Evolutionary conservation across 1,140 invertebrate species (phyloP).

Genomic region (Neodiprion virginianus): DNA sequence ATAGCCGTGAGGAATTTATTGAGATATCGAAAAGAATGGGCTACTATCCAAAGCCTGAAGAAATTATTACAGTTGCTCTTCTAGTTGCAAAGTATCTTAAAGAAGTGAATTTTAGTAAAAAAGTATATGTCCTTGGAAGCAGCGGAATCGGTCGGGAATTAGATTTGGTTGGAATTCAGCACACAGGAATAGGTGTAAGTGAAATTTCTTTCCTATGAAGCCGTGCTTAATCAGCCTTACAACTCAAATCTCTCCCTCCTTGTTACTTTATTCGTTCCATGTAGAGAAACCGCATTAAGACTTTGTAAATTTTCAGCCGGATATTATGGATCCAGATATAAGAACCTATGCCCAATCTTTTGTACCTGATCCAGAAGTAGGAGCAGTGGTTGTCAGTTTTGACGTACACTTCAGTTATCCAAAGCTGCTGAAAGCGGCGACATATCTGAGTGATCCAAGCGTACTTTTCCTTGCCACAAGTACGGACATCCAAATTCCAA

Average conservation of each 20-base stretch:
- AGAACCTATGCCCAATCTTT: conserved; percentile 52
- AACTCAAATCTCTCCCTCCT: background rate
- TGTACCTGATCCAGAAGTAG: conserved; percentile 75
- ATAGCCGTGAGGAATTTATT: conserved; percentile 76
- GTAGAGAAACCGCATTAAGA: conserved; percentile 2
- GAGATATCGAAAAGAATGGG: conserved; percentile 76
- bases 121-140: conserved; percentile 84
- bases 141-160: conserved; percentile 79
- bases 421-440: conserved; percentile 87
- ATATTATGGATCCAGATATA: conserved; percentile 53
- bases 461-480: conserved; percentile 89
- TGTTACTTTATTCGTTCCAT: conserved; percentile 14
- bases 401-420: conserved; percentile 86
- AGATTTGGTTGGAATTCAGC: conserved; percentile 74
- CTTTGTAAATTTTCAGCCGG: conserved; percentile 58
- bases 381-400: conserved; percentile 87
- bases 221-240: too few relatives aligned
- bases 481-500: conserved; percentile 81
- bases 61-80: conserved; percentile 83
- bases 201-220: background rate
- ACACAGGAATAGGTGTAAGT: conserved; percentile 76
- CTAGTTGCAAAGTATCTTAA: conserved; percentile 82
- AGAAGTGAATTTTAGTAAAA: conserved; percentile 72
- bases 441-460: conserved; percentile 76
- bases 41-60: conserved; percentile 72